Evolutionary conservation across 2,797 vertebrate species (phyloP).

Genomic region (Phoebastria nigripes): DNA sequence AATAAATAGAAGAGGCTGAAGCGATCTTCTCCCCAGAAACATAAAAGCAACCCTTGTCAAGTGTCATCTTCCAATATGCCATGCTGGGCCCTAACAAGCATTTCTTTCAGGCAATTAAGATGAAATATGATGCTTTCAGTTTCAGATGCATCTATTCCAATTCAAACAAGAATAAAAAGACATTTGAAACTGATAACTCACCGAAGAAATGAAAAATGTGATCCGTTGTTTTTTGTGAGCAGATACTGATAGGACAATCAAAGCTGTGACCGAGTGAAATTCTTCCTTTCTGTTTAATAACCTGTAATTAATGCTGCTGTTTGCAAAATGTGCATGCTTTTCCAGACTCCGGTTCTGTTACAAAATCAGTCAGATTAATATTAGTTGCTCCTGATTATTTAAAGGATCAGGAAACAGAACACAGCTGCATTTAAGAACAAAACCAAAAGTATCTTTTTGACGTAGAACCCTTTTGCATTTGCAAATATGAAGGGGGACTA

Average conservation of each 20-base stretch:
- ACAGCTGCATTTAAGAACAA: neutral
- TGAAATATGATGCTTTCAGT: neutral
- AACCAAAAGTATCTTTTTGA: neutral
- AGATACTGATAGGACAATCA: neutral
- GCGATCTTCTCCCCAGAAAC: neutral
- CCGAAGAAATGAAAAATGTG: neutral
- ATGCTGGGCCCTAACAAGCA: neutral
- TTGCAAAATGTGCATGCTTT: neutral
- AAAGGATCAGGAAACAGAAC: neutral
- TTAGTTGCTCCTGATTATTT: neutral
- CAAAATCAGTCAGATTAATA: neutral
- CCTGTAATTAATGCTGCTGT: neutral
- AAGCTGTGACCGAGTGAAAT: neutral
- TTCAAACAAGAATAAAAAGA: neutral
- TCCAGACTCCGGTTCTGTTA: neutral
- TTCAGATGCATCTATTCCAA: neutral
- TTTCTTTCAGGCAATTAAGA: neutral
- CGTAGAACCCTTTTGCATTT: neutral
- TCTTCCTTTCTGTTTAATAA: neutral
- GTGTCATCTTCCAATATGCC: neutral
- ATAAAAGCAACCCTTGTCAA: neutral
- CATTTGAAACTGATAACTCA: neutral
- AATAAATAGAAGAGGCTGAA: neutral
- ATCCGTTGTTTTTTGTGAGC: neutral
- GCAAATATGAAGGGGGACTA: neutral